These are phyloP conservation scores for Aradus depressus DNA, from an alignment of 2,888 invertebrate genomes.

Conservation along the genomic window DNA sequence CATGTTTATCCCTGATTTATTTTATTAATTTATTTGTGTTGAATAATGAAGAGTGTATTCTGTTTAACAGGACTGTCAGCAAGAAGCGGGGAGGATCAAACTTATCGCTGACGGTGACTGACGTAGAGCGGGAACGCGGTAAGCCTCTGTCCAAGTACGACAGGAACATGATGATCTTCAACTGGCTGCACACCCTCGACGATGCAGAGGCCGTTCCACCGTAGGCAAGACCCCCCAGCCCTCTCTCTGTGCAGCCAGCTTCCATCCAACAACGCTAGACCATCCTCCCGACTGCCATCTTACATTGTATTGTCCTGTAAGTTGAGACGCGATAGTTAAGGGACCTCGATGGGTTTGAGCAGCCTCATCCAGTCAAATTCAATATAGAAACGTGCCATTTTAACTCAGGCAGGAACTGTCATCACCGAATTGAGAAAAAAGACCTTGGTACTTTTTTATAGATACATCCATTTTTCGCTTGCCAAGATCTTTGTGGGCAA, in stretches of 20 bases:
- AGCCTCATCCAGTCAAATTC: no score
- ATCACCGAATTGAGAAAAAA: no score
- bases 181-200: slow-evolving; percentile 82
- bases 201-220: slow-evolving; percentile 41
- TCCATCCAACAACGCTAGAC: neutral
- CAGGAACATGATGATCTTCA: slow-evolving; percentile 91
- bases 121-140: slow-evolving; percentile 69
- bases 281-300: neutral
- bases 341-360: no score
- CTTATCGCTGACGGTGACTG: slow-evolving; percentile 58
- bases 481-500: no score
- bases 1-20: no score
- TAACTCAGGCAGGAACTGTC: no score
- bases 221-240: slow-evolving; percentile 10
- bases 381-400: no score
- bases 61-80: slow-evolving; percentile 17
- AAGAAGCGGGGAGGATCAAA: slow-evolving; percentile 37
- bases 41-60: no score
- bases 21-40: no score
- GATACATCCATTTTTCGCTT: no score
- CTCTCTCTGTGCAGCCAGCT: neutral
- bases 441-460: no score
- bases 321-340: no score
- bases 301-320: neutral
- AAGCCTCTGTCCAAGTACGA: slow-evolving; percentile 80